Percentiles rank a stretch among this genome's conserved stretches.
Conservation (phyloP, 2,113 vertebrate genomes). For the Pycnonotus jocosus region DNA sequence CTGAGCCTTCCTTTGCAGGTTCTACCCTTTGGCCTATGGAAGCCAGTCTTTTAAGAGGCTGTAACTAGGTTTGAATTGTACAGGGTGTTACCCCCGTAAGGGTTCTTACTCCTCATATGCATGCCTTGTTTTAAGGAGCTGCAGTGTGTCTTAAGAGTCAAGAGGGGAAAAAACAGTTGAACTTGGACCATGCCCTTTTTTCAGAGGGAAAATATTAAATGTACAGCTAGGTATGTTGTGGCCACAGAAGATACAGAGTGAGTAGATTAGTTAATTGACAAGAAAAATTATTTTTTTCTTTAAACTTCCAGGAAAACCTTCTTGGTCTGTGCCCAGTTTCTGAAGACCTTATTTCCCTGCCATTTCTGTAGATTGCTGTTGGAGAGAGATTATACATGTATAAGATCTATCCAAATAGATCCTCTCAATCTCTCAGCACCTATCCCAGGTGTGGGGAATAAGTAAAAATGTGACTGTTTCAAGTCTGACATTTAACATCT, state of each 20-base stretch:
- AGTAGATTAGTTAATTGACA: background rate
- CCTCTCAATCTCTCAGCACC: background rate
- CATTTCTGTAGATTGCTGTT: background rate
- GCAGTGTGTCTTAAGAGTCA: background rate
- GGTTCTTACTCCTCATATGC: rapidly evolving
- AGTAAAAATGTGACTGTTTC: background rate
- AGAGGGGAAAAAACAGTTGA: background rate
- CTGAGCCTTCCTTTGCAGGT: background rate
- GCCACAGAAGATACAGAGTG: background rate
- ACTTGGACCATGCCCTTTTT: background rate
- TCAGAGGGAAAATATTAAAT: background rate
- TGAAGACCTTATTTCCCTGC: background rate
- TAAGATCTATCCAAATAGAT: background rate
- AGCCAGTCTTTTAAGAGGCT: background rate
- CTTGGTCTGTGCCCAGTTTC: background rate
- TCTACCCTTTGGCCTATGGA: rapidly evolving
- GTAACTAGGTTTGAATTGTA: no score
- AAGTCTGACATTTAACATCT: background rate
- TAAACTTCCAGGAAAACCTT: background rate
- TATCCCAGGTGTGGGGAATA: background rate
- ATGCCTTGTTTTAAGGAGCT: rapidly evolving
- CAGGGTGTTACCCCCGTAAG: rapidly evolving
- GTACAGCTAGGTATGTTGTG: rapidly evolving
- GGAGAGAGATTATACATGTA: background rate
- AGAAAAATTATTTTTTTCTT: background rate